Conservation (phyloP, 2,113 vertebrate species). For the Etheostoma spectabile region DNA sequence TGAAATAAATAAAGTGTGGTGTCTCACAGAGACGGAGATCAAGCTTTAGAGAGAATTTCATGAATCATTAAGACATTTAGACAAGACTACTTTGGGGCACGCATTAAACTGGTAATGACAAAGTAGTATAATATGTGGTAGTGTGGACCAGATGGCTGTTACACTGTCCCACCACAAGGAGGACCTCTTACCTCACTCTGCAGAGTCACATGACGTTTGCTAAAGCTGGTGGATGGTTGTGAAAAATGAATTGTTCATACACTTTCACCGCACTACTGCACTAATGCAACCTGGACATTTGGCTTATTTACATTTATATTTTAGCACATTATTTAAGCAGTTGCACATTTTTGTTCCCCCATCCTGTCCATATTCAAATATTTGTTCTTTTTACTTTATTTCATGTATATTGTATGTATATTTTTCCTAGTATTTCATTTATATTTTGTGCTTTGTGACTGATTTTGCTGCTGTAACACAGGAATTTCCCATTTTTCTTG, state of each 20-base stretch:
- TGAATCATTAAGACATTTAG: conserved; percentile 42
- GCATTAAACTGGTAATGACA: conserved; percentile 43
- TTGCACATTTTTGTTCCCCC: no score
- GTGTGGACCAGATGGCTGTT: conserved; percentile 22
- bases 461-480: no score
- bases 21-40: conserved; percentile 13
- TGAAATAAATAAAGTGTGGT: conserved; percentile 16
- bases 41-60: not conserved
- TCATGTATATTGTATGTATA: no score
- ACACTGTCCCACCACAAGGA: conserved; percentile 63
- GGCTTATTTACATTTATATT: no score
- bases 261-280: no score
- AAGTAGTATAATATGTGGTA: not conserved
- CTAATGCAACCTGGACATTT: no score
- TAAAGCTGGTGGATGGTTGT: not conserved
- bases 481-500: no score
- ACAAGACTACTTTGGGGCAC: conserved; percentile 18
- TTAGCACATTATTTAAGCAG: no score
- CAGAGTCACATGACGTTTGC: not conserved
- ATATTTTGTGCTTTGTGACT: no score
- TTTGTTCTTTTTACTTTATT: no score
- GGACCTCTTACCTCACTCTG: conserved; percentile 63
- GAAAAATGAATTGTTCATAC: not conserved
- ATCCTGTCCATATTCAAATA: no score
- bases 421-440: no score